Evolutionary conservation across 2,888 invertebrate genomes (phyloP).

Genomic region (Hirtodrosophila cameraria): DNA sequence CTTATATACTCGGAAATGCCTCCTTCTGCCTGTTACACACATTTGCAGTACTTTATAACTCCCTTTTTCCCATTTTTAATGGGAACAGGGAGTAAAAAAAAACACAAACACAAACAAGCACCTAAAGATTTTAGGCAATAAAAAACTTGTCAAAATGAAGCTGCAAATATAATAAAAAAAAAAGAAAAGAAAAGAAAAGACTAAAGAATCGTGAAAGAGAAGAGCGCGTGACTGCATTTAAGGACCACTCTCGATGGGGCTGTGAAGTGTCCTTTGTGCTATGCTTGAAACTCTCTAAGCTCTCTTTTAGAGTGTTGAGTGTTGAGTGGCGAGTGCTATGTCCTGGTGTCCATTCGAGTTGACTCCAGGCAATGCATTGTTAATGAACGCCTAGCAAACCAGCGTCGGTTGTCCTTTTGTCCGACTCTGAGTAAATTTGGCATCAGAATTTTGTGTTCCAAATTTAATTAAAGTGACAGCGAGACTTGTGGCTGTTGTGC

Average conservation of each 20-base stretch:
- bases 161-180: conserved; percentile 12
- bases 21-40: no score
- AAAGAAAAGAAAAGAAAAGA: no score
- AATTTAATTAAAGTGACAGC: conserved; percentile 68
- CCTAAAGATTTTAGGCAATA: conserved; percentile 7
- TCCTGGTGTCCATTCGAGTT: conserved; percentile 8
- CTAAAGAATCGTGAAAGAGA: conserved; percentile 11
- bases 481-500: conserved; percentile 28
- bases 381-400: conserved; percentile 59
- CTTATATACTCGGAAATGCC: no score
- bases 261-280: conserved; percentile 33
- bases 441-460: conserved; percentile 36
- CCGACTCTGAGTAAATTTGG: conserved; percentile 1
- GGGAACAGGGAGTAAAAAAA: no score
- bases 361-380: conserved; percentile 60
- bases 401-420: conserved; percentile 3
- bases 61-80: no score
- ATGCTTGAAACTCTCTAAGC: no score
- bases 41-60: no score
- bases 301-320: no score
- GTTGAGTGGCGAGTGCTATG: not conserved
- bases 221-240: conserved; percentile 40
- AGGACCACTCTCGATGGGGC: conserved; percentile 40
- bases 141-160: conserved; percentile 15
- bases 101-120: no score